Evolutionary conservation across 2,797 vertebrate species (phyloP).

Genomic region (Diglossa cyanea): DNA sequence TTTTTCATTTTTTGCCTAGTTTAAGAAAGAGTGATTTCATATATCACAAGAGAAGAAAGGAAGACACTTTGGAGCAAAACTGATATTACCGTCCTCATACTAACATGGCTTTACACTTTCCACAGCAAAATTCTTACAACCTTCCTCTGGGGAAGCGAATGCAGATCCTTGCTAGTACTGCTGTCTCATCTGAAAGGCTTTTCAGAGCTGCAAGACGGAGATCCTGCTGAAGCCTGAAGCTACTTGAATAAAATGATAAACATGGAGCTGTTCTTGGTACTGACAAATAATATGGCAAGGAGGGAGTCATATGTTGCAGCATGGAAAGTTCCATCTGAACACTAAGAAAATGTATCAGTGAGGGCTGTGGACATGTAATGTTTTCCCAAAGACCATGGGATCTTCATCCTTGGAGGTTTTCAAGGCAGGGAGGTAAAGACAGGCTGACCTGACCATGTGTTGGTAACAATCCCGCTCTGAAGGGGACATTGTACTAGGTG

Average conservation of each 20-base stretch:
- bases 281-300: not conserved
- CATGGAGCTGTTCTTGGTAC: not conserved
- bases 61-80: not conserved
- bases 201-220: not conserved
- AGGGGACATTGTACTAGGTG: not conserved
- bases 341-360: not conserved
- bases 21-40: not conserved
- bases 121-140: not conserved
- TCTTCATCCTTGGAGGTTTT: not conserved
- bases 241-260: not conserved
- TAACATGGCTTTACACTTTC: not conserved
- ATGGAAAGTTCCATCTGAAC: not conserved
- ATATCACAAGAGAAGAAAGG: not conserved
- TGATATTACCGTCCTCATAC: not conserved
- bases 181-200: not conserved
- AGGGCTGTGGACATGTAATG: not conserved
- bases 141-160: not conserved
- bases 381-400: not conserved
- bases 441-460: not conserved
- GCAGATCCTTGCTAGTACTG: fast-evolving
- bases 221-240: not conserved
- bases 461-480: not conserved
- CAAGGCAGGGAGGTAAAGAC: not conserved
- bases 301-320: not conserved
- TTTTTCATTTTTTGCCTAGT: not conserved